These are phyloP conservation scores for Tetramorium alpestre DNA, from an alignment of 1,140 invertebrate species.

Conservation along the genomic window DNA sequence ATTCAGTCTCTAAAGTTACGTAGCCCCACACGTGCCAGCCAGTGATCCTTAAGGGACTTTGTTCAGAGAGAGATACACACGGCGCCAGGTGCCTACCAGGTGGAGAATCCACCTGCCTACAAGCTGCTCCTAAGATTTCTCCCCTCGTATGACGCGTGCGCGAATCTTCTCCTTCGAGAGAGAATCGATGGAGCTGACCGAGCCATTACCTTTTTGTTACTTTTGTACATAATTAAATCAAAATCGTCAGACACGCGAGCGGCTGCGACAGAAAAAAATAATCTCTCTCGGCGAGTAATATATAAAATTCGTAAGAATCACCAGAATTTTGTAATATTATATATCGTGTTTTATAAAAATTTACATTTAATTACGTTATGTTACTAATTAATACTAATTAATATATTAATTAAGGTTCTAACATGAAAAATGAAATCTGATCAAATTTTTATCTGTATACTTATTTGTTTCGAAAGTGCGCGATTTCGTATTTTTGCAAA, in stretches of 20 bases:
- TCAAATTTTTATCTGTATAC: too few species aligned
- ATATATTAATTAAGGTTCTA: not conserved
- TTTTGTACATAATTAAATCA: conserved; percentile 48
- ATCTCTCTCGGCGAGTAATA: not conserved
- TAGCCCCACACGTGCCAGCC: conserved; percentile 39
- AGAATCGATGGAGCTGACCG: conserved; percentile 62
- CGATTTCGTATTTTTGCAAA: not conserved
- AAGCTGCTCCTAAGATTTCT: conserved; percentile 79
- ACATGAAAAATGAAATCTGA: not conserved
- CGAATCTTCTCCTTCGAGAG: conserved; percentile 57
- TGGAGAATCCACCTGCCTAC: conserved; percentile 82
- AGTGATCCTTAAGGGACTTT: conserved; percentile 43
- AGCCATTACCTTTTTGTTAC: not conserved
- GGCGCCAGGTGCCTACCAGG: conserved; percentile 82
- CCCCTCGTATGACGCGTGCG: conserved; percentile 73
- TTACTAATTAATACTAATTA: not conserved
- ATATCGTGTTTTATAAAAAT: not conserved
- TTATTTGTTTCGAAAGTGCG: not conserved
- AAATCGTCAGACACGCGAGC: not conserved
- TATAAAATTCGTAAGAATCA: not conserved
- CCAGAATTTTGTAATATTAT: not conserved
- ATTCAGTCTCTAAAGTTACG: conserved; percentile 33
- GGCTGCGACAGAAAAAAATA: not conserved
- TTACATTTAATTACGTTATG: not conserved
- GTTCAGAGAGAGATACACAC: conserved; percentile 60